Evolutionary conservation across 2,113 vertebrate species (phyloP).

Genomic region (Collichthys lucidus): DNA sequence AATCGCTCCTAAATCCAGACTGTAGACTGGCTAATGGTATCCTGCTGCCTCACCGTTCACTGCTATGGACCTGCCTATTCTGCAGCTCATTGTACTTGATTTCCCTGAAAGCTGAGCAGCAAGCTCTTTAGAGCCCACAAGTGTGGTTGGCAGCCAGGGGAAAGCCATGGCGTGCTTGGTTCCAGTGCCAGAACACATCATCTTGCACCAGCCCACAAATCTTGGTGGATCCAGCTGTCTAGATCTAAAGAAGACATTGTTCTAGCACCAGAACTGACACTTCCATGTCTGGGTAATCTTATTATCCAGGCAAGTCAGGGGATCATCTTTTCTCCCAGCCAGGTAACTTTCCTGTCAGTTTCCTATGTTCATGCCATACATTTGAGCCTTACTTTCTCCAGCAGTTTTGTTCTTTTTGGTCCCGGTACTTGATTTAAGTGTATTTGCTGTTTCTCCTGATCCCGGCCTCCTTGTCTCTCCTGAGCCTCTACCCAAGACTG

Average conservation of each 20-base stretch:
- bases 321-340: not conserved
- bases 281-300: not conserved
- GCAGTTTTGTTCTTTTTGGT: not conserved
- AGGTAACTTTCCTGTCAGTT: not conserved
- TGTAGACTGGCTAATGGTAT: not conserved
- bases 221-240: not conserved
- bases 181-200: not conserved
- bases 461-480: not conserved
- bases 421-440: not conserved
- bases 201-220: not conserved
- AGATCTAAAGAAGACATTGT: not conserved
- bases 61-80: not conserved
- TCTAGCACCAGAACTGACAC: not conserved
- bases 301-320: not conserved
- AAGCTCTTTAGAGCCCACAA: not conserved
- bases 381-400: not conserved
- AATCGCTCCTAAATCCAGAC: not conserved
- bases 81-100: not conserved
- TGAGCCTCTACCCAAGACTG: not conserved
- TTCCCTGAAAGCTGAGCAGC: no score
- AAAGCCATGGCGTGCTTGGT: not conserved
- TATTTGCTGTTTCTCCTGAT: conserved; percentile 9
- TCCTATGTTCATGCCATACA: not conserved
- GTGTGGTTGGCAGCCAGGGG: not conserved
- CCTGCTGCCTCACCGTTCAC: not conserved